phyloP scores from a whole-genome alignment of 2,113 vertebrate genomes.

The Silurus asotus region DNA sequence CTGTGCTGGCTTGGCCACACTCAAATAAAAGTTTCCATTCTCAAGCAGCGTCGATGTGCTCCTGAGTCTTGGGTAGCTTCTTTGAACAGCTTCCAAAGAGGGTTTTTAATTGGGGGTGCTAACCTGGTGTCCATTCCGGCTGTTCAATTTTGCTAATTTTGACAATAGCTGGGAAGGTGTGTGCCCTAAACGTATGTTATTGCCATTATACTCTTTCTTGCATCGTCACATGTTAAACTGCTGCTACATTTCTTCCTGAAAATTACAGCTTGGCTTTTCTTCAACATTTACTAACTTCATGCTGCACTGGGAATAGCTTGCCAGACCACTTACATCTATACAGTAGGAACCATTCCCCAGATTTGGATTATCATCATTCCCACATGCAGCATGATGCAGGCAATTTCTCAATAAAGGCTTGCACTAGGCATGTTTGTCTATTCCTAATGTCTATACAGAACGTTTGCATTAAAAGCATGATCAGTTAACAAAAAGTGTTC shows the following conservation, averaged over 20 bases:
- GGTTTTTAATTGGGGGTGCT: background rate
- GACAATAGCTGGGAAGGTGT: background rate
- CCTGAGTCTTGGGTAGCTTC: background rate
- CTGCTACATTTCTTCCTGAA: slow-evolving; percentile 10
- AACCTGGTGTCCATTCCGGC: background rate
- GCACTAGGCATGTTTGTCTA: background rate
- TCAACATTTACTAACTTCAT: background rate
- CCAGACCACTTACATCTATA: background rate
- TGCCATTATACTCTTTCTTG: background rate
- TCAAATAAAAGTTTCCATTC: background rate
- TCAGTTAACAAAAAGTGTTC: background rate
- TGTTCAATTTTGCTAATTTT: background rate
- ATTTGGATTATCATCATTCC: background rate
- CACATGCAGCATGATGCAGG: background rate
- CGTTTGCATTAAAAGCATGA: background rate
- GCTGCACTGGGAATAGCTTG: background rate
- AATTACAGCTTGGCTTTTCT: background rate
- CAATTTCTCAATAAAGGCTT: background rate
- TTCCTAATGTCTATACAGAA: background rate
- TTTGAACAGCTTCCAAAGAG: background rate
- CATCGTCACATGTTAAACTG: slow-evolving; percentile 16
- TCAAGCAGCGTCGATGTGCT: background rate
- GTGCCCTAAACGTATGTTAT: background rate
- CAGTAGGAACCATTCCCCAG: background rate
- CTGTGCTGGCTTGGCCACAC: background rate